Base-by-base conservation (phyloP, 2,888 invertebrate species). In the Leptogaster cylindrica region DNA sequence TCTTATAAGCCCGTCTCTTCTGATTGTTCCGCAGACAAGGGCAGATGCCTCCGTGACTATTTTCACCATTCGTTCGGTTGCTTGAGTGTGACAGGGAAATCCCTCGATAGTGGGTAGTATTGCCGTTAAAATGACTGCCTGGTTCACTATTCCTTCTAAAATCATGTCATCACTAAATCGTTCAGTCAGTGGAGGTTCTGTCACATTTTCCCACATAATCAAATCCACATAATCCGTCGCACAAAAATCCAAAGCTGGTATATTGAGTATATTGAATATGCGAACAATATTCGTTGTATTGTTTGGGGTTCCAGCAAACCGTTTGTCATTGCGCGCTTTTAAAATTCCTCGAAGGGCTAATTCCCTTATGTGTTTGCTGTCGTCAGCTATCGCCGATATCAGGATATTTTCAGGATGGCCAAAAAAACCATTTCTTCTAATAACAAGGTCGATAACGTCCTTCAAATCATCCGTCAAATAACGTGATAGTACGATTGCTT, bases 141-240 rank as follows among this genome's bases (percentile, higher is more conserved):
- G n/a, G n/a, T n/a, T n/a, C n/a, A n/a, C n/a, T n/a, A n/a, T n/a
- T n/a, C n/a, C n/a, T n/a, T n/a, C n/a, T n/a, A n/a, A n/a, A n/a
- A n/a, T n/a, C n/a, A n/a, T n/a, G n/a, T n/a, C n/a, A 12, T 36
- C 36, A 36, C 36, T 36, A 36, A 12, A 36, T 36, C 12, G 10
- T 12, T 12, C 12, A 12, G 36, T 36, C 36, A 36, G 55, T n/a
- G 46, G 28, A 67, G 50, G 66, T 66, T 63, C 64, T 44, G 46
- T 51, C 33, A 61, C 16, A 25, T 68, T 68, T 46, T 65, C 63
- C 66, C 63, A 65, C 23, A 64, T 39, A 33, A 66, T 70, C 39
- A 70, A 70, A 31, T 68, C 50, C n/a, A 58, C 51, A 31, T 66
- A 66, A 68, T 68, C 55, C 41, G 23, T 33, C 64, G 58, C 66